Conservation (phyloP, 2,113 vertebrate genomes). For the Myanophis thanlyinensis region DNA sequence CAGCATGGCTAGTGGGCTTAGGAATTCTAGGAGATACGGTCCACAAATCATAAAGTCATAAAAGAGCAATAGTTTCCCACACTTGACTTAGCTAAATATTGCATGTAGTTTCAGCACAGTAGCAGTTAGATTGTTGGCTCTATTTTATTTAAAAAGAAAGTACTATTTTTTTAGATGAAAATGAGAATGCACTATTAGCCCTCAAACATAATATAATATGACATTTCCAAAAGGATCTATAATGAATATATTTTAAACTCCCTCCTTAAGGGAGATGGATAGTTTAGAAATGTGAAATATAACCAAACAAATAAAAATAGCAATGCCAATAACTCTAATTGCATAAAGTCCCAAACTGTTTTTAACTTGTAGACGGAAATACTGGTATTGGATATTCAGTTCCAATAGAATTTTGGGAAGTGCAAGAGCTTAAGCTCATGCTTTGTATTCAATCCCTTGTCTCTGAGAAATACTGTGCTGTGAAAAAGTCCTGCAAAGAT, state of each 20-base stretch:
- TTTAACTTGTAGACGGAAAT: neutral
- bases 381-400: neutral
- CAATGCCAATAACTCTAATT: neutral
- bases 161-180: conserved; percentile 24
- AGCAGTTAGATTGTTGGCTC: conserved; percentile 2
- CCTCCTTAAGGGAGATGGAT: neutral
- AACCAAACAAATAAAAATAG: neutral
- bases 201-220: conserved; percentile 20
- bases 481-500: neutral
- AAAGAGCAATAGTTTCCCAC: no score
- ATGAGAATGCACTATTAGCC: neutral
- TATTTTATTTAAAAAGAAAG: conserved; percentile 48
- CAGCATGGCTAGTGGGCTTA: no score
- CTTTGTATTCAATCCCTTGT: neutral
- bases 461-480: no score
- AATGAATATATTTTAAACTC: neutral
- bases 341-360: neutral
- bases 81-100: conserved; percentile 23
- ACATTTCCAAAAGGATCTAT: neutral
- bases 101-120: conserved; percentile 41
- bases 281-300: neutral
- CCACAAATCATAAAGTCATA: no score
- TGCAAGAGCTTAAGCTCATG: neutral
- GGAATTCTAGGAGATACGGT: neutral
- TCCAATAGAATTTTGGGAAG: neutral